Evolutionary conservation across 2,888 invertebrate species (phyloP), one percentile per base, ranked within the genome.

Genomic region (Drepana falcataria): DNA sequence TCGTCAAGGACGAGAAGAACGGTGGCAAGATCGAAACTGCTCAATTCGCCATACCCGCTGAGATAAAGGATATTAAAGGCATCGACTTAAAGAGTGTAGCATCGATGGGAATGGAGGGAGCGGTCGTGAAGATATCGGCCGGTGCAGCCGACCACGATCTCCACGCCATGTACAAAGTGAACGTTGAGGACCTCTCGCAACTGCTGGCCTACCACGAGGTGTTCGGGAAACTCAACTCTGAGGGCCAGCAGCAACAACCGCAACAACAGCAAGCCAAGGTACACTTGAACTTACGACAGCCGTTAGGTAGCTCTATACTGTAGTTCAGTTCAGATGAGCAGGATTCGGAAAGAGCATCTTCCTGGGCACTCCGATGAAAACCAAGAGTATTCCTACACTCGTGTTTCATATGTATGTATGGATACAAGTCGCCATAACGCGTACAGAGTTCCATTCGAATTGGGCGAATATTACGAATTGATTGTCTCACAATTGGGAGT

Each of bases 151-250:
- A 93, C 34, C 94, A 95, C 69, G 95, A 96, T 91, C 94, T 96
- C 63, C 95, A 96, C 80, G 95, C 95, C 75, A 95, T 95, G 94
- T 95, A 95, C 76, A 95, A 95, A 88, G 94, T 94, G 57, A 95
- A 96, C 77, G 96, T 96, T 4, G 96, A 96, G 78, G 96, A 96
- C 73, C 93, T 96, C 54, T 96, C 96, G 65, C 96, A 96, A 74
- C 85, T 96, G 64, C 87, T 96, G 61, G 96, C 96, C 48, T 96
- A 96, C 84, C 96, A 96, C 76, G 96, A 96, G 84, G 96, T 96
- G 49, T 96, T 87, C 55, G 91, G 91, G 2, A 91, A 91, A 73
- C 80, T 91, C 21, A 88, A 87, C 55, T 64, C 85, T 0, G 90
- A 89, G 44, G 84, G 83, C n/a, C 87, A 87, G 51, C 73, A 66